Evolutionary conservation across 2,113 vertebrate genomes (phyloP).

Genomic region (Antigone vipio): DNA sequence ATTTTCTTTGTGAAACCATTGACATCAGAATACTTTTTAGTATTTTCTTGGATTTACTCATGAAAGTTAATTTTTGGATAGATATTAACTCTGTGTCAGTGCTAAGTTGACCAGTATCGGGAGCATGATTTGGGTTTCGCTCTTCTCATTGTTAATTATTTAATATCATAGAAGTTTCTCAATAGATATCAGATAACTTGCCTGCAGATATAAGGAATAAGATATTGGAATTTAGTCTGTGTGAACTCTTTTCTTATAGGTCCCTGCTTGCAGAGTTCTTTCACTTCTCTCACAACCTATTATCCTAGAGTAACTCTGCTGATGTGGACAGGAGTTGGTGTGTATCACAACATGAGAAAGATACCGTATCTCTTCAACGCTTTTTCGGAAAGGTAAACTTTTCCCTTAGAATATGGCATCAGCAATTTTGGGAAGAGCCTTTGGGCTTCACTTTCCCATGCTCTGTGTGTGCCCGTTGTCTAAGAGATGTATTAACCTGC

Average conservation of each 20-base stretch:
- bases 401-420: neutral
- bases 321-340: neutral
- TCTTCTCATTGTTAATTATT: neutral
- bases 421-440: neutral
- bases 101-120: neutral
- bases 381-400: neutral
- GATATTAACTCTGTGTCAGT: neutral
- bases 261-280: neutral
- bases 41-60: neutral
- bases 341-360: neutral
- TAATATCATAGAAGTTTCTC: neutral
- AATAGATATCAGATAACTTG: neutral
- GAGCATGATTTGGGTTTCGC: neutral
- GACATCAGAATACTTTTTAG: neutral
- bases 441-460: neutral
- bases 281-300: neutral
- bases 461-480: neutral
- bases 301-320: neutral
- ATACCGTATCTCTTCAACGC: accelerated
- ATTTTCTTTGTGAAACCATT: neutral
- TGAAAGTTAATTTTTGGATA: neutral
- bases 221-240: neutral
- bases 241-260: neutral
- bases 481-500: neutral
- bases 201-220: neutral